These are phyloP conservation scores for Plagodis dolabraria DNA, from an alignment of 2,888 invertebrate genomes.

Conservation along the genomic window DNA sequence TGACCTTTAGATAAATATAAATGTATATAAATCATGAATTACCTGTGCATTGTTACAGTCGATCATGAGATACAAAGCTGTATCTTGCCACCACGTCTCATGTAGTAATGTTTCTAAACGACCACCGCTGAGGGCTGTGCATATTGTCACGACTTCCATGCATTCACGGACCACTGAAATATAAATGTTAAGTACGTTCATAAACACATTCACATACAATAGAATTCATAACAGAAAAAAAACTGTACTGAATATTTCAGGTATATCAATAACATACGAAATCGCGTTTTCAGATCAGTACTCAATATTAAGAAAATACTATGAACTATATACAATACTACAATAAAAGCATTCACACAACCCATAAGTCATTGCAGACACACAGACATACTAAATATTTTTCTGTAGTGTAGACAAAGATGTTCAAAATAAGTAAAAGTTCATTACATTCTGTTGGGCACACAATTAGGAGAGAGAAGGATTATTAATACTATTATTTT, in stretches of 20 bases:
- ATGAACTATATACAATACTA: too few species aligned
- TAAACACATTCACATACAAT: not conserved
- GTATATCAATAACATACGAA: not conserved
- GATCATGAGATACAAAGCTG: slow-evolving; percentile 94
- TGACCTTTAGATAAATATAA: not conserved
- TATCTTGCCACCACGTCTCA: slow-evolving; percentile 94
- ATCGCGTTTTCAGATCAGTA: too few species aligned
- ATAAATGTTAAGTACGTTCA: not conserved
- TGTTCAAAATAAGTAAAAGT: too few species aligned
- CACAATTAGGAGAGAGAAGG: too few species aligned
- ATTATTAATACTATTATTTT: too few species aligned
- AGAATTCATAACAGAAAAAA: too few species aligned
- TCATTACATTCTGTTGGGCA: too few species aligned
- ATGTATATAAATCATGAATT: not conserved
- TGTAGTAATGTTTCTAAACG: slow-evolving; percentile 92
- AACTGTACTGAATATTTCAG: not conserved
- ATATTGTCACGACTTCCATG: slow-evolving; percentile 95
- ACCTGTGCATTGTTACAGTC: slow-evolving; percentile 90
- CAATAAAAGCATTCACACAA: too few species aligned
- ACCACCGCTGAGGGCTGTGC: slow-evolving; percentile 94
- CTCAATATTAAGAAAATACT: too few species aligned
- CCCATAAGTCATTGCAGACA: too few species aligned
- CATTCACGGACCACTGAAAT: slow-evolving; percentile 93
- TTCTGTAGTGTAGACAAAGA: too few species aligned
- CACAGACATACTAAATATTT: too few species aligned